These are phyloP conservation scores for Perizoma flavofasciatum DNA, from an alignment of 2,888 invertebrate genomes.

Conservation along the genomic window DNA sequence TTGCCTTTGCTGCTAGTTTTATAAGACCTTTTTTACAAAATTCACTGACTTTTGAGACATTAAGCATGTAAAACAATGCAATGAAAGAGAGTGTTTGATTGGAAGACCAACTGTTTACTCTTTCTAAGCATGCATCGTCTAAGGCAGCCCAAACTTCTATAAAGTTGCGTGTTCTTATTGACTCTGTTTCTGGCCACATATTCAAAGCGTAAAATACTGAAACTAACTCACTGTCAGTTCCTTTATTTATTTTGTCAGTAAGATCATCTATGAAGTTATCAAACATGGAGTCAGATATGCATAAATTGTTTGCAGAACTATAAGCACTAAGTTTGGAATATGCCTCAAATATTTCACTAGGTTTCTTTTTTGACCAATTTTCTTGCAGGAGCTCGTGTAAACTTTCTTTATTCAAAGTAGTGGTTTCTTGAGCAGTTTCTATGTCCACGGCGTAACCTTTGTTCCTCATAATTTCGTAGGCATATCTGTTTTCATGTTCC, in stretches of 20 bases:
- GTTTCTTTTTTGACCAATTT: constrained; percentile 56
- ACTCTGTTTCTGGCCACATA: constrained; percentile 78
- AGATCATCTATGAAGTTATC: constrained; percentile 68
- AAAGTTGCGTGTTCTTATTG: constrained; percentile 83
- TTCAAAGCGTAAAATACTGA: constrained; percentile 77
- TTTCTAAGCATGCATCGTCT: constrained; percentile 85
- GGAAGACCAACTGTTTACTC: constrained; percentile 74
- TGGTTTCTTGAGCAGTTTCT: constrained; percentile 32
- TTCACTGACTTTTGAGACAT: constrained; percentile 80
- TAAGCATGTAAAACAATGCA: constrained; percentile 86
- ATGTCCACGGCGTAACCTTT: constrained; percentile 60
- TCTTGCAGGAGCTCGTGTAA: constrained; percentile 52
- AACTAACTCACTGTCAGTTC: constrained; percentile 84
- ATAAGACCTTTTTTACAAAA: constrained; percentile 81
- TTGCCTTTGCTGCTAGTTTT: constrained; percentile 82
- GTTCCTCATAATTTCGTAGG: constrained; percentile 66
- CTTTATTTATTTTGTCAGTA: constrained; percentile 78
- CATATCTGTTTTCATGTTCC: constrained; percentile 73
- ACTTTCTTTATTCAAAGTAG: constrained; percentile 44
- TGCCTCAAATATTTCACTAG: constrained; percentile 54
- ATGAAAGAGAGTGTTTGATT: constrained; percentile 83
- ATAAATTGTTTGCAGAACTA: constrained; percentile 57
- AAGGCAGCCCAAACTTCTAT: constrained; percentile 87
- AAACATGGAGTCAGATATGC: constrained; percentile 67
- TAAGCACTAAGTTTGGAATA: constrained; percentile 64